phyloP scores from a whole-genome alignment of 2,113 vertebrate species.

The Manacus vitellinus region DNA sequence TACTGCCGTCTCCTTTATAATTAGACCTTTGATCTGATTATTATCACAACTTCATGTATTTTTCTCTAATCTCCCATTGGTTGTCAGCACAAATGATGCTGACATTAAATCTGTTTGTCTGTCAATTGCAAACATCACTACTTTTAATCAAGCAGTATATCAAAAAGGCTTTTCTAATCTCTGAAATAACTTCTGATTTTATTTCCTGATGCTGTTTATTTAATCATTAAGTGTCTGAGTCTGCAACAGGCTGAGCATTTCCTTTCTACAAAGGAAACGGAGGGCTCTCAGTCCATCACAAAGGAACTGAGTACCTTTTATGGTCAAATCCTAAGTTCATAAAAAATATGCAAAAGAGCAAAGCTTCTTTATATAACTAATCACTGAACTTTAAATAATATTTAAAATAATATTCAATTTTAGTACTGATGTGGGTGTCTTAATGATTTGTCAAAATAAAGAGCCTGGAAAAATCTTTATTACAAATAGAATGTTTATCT shows the following conservation, averaged over 20 bases:
- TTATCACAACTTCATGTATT: constrained; percentile 21
- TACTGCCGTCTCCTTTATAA: constrained; percentile 3
- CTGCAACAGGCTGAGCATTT: neutral
- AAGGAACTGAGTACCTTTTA: neutral
- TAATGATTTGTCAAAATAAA: neutral
- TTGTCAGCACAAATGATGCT: constrained; percentile 9
- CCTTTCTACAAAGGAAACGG: constrained; percentile 7
- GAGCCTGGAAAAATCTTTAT: neutral
- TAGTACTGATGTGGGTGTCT: neutral
- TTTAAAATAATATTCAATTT: neutral
- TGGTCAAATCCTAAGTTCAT: constrained; percentile 7
- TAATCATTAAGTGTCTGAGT: neutral
- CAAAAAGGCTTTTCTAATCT: neutral
- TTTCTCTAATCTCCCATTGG: constrained; percentile 14
- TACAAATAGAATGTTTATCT: constrained; percentile 24
- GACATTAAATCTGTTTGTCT: constrained; percentile 27
- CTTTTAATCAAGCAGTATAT: constrained; percentile 27
- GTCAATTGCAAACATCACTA: neutral
- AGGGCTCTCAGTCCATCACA: neutral
- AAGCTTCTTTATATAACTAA: constrained; percentile 4
- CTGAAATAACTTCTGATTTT: constrained; percentile 18
- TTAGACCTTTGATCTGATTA: constrained; percentile 53
- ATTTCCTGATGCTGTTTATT: constrained; percentile 33
- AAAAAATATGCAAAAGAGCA: constrained; percentile 32
- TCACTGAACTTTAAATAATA: constrained; percentile 46